These are phyloP conservation scores for Perca fluviatilis DNA, from an alignment of 2,113 vertebrate genomes.

Conservation along the genomic window DNA sequence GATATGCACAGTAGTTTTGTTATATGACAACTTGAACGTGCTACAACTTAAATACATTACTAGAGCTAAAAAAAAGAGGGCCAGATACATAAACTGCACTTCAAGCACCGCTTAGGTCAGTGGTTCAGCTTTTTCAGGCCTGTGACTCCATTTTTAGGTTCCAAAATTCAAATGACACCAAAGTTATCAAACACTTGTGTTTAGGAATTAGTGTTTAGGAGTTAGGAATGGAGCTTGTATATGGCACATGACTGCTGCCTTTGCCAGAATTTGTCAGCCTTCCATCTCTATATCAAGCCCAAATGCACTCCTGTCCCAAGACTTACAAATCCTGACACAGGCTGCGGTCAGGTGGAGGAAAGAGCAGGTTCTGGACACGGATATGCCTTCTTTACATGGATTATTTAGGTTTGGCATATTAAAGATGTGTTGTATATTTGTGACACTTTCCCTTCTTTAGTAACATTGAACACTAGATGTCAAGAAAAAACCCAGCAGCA, in stretches of 20 bases:
- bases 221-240: background rate
- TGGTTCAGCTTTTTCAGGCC: background rate
- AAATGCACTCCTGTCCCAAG: background rate
- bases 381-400: background rate
- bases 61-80: background rate
- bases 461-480: conserved; percentile 7
- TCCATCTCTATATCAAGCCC: background rate
- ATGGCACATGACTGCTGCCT: no score
- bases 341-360: background rate
- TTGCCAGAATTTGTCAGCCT: no score
- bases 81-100: background rate
- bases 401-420: background rate
- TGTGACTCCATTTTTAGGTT: background rate
- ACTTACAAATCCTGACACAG: background rate
- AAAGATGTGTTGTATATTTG: background rate
- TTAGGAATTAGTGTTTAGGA: no score
- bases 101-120: conserved; percentile 1
- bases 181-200: background rate
- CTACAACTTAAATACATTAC: conserved; percentile 33
- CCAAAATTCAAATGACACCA: background rate
- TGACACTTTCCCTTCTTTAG: background rate
- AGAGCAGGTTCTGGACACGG: conserved; percentile 4
- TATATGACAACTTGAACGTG: conserved; percentile 12
- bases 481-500: background rate
- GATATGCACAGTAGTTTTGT: conserved; percentile 42